A percentile compares a stretch with the other conserved stretches of the same genome.
Evolutionary conservation across 2,888 invertebrate genomes (phyloP).

Genomic region (Tachina grossa): DNA sequence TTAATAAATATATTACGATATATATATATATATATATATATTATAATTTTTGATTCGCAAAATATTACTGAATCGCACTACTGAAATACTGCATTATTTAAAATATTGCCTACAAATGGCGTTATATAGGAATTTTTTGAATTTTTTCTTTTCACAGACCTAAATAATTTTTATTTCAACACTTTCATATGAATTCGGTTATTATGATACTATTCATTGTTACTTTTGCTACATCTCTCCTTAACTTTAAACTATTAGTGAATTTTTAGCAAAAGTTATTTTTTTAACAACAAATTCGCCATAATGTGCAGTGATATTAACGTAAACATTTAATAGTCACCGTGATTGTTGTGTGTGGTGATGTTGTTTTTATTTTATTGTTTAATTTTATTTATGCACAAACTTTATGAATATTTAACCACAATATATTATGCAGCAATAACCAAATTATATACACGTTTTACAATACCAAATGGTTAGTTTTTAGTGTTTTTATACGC

Average conservation of each 20-base stretch:
- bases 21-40: too few species aligned
- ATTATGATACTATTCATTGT: too few species aligned
- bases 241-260: not conserved
- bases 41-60: too few species aligned
- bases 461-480: slow-evolving; percentile 40
- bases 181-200: too few species aligned
- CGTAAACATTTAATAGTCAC: slow-evolving; percentile 19
- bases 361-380: not conserved
- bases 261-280: not conserved
- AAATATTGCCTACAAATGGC: too few species aligned
- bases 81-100: too few species aligned
- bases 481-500: too few species aligned
- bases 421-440: slow-evolving; percentile 42
- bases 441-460: slow-evolving; percentile 51
- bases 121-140: too few species aligned
- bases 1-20: too few species aligned
- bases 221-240: not conserved
- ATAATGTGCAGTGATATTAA: not conserved
- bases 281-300: slow-evolving; percentile 4
- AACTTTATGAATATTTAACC: slow-evolving; percentile 57
- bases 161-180: too few species aligned
- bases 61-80: too few species aligned
- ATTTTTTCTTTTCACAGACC: too few species aligned
- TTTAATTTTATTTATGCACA: slow-evolving; percentile 9
- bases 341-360: slow-evolving; percentile 52